Evolutionary conservation across 2,797 vertebrate species (phyloP), one percentile per base, ranked within the genome.

Genomic region (Sebastes cheni): DNA sequence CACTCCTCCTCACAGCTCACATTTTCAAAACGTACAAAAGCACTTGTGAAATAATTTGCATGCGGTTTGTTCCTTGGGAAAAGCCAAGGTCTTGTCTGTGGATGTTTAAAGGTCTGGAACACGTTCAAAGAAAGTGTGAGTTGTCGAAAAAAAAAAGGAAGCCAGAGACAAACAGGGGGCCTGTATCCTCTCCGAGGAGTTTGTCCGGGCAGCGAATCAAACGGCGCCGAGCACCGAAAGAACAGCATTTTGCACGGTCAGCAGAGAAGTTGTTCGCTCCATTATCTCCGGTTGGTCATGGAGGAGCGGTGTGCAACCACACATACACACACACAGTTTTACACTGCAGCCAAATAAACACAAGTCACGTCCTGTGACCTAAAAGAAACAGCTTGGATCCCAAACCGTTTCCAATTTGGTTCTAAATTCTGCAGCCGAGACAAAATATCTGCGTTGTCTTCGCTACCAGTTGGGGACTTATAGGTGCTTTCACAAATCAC

Each of bases 201-300:
- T 91, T 29, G 81, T 80, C 86, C 83, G 72, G 90, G 81, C 86
- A 80, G 52, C 14, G 14, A 82, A 77, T 92, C 86, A 90, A 92
- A 90, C 73, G 1, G 58, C 20, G 71, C 18, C 25, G 30, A 67
- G 74, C 65, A 62, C 58, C 30, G 30, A 67, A 76, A 70, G 67
- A 85, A 71, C 54, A 72, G 75, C 69, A 58, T 91, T 91, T 81
- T 87, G 79, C 88, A 83, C 32, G 68, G 82, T 92, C 86, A 86
- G 80, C 86, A 75, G 71, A 82, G 61, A 82, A 85, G 87, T 76
- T 67, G 77, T 84, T 86, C 61, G 42, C 67, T 83, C 88, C 78
- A 82, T 92, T 89, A 85, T 88, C 79, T 81, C 22, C 10, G 52
- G 67, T 58, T 82, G 76, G 67, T 88, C 88, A 79, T 1, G 56